These are phyloP conservation scores for Cepaea nemoralis DNA, from an alignment of 1,140 invertebrate genomes.

Conservation along the genomic window DNA sequence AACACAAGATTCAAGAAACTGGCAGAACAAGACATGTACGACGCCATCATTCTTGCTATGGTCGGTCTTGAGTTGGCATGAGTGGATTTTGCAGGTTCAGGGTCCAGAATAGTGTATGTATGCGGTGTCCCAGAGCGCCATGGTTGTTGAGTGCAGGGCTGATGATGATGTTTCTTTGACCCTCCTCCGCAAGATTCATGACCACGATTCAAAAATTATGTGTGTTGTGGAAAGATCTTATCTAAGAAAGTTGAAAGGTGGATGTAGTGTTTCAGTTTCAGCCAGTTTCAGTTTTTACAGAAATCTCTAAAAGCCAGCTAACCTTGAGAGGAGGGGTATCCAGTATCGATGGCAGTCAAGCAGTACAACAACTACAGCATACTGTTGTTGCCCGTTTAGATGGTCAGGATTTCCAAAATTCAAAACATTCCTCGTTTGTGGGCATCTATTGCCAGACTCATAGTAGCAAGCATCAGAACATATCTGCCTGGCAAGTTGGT, in stretches of 20 bases:
- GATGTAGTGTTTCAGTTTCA: slow-evolving; percentile 89
- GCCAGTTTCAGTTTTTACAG: slow-evolving; percentile 87
- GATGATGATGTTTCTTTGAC: slow-evolving; percentile 79
- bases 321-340: slow-evolving; percentile 83
- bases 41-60: slow-evolving; percentile 88
- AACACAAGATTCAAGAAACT: slow-evolving; percentile 84
- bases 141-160: slow-evolving; percentile 90
- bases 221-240: slow-evolving; percentile 92
- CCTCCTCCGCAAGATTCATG: slow-evolving; percentile 80
- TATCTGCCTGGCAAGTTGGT: slow-evolving; percentile 78
- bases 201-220: slow-evolving; percentile 79
- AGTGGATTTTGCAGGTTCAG: slow-evolving; percentile 78
- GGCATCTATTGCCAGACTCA: slow-evolving; percentile 29
- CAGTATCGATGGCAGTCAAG: slow-evolving; percentile 87
- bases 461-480: slow-evolving; percentile 36
- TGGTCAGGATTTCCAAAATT: background rate
- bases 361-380: slow-evolving; percentile 77
- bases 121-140: slow-evolving; percentile 94
- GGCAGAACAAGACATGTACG: slow-evolving; percentile 79
- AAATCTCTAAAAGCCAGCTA: slow-evolving; percentile 53
- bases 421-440: slow-evolving; percentile 13
- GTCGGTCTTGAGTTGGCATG: slow-evolving; percentile 88
- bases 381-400: slow-evolving; percentile 48
- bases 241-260: slow-evolving; percentile 80
- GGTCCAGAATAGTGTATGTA: slow-evolving; percentile 80